Evolutionary conservation across 2,797 vertebrate genomes (phyloP).

Genomic region (Catostomus latipinnis): DNA sequence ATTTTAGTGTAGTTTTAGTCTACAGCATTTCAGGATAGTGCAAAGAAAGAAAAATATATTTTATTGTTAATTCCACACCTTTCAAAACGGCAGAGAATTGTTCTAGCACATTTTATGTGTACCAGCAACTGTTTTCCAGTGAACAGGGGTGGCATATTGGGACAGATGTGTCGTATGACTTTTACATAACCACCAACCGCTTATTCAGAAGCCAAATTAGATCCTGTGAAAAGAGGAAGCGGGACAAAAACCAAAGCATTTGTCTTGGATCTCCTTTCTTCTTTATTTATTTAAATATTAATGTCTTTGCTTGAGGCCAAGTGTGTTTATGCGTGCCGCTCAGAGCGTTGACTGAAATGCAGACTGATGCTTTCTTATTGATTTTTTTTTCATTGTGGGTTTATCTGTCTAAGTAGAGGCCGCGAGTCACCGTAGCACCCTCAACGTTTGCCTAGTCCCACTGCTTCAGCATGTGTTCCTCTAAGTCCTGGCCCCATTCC

Average conservation of each 20-base stretch:
- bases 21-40: slow-evolving; percentile 59
- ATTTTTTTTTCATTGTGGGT: slow-evolving; percentile 51
- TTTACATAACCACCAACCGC: slow-evolving; percentile 54
- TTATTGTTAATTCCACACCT: slow-evolving; percentile 29
- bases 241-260: slow-evolving; percentile 57
- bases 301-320: slow-evolving; percentile 66
- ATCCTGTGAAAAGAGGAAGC: slow-evolving; percentile 50
- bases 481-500: neutral
- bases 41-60: slow-evolving; percentile 33
- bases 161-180: slow-evolving; percentile 58
- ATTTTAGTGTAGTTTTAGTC: slow-evolving; percentile 65
- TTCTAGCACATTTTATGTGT: slow-evolving; percentile 55
- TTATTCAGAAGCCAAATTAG: slow-evolving; percentile 48
- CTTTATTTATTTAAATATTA: slow-evolving; percentile 70
- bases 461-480: slow-evolving; percentile 9
- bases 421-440: slow-evolving; percentile 29
- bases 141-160: slow-evolving; percentile 47
- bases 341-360: slow-evolving; percentile 52
- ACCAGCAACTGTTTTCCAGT: slow-evolving; percentile 54
- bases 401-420: slow-evolving; percentile 61
- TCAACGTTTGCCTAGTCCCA: slow-evolving; percentile 25
- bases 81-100: slow-evolving; percentile 61
- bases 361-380: slow-evolving; percentile 54
- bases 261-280: slow-evolving; percentile 66
- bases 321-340: slow-evolving; percentile 62